Base-by-base conservation (phyloP, 2,797 vertebrate genomes). In the Petrocephalus sullivani region DNA sequence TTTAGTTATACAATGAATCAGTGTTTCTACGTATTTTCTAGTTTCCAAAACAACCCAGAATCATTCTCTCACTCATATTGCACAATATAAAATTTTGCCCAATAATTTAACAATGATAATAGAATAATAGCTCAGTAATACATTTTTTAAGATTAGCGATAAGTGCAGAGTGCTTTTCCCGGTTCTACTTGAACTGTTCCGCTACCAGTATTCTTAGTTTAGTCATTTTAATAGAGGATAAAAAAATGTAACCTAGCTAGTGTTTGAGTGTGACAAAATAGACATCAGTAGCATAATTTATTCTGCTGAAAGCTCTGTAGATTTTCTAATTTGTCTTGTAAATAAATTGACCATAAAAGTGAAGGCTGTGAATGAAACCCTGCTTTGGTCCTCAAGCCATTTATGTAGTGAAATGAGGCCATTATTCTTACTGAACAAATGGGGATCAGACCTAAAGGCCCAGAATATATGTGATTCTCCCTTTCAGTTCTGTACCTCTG, bases 321-420 rank as follows among this genome's bases (percentile, higher is more conserved):
- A 51, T 51, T 51, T 83, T 83, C 37, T 54, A 83, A 83, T 83
- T 54, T 83, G 71, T 78, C 71, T 57, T 41, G 71, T 49, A 78
- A 49, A 78, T 78, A 19, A 54, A 83, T 83, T 83, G 46, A 54
- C 81, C 49, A n/a, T 54, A 83, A 78, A 78, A 78, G 16, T 78
- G 37, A 78, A 37, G 37, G 41, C 41, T 78, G 16, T 78, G 8
- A 78, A 78, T 78, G 19, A 78, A 78, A n/a, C 6, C 71, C 33
- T 78, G 6, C 19, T 49, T 49, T n/a, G 28, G 37, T 78, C 16
- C 41, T 78, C 71, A 46, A 49, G 16, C 46, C 19, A 49, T 78
- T n/a, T 78, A 78, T 78, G 19, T 9, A 8, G 16, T 41, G 71
- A 37, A 41, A 78, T 41, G 71, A 78, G 41, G 37, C 3, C 0